Base-by-base conservation (phyloP, 2,797 vertebrate genomes). In the Tragelaphus eurycerus region DNA sequence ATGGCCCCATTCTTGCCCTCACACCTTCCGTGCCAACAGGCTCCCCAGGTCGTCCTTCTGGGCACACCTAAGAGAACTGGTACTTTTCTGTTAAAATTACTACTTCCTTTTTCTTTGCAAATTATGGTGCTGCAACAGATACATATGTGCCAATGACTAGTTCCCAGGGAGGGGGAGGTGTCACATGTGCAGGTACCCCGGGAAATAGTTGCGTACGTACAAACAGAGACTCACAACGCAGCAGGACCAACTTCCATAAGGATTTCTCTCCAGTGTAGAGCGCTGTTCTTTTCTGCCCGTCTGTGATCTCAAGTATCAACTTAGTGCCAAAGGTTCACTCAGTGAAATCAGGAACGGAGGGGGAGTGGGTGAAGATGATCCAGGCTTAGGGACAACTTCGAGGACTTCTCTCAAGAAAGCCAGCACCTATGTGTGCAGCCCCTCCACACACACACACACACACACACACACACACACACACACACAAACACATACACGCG, bases 61-160 rank as follows among this genome's bases (percentile, higher is more conserved):
- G 52, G 54, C 82, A 97, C 81, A 84, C n/a, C 57, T 31, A 4
- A 81, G n/a, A 52, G 46, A 97, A 95, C 64, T 96, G 29, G 96
- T 96, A 93, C 90, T 83, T 79, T 78, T 90, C 87, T 96, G 29
- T 96, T 96, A 94, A 97, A 97, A 98, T 98, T 98, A 94, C 67
- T 97, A 59, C 95, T 55, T 88, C 97, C 57, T 98, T 97, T 98
- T 82, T 95, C 84, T 97, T 79, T 55, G 85, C 78, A 98, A 98
- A 98, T 98, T 98, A 98, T 54, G 76, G 93, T 97, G 92, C 96
- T 97, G 96, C 95, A 96, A 98, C 78, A 93, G 84, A 96, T 96
- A 98, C 94, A 84, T 96, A 95, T 94, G 97, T 93, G 95, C 90
- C 98, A 98, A 98, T 97, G 50, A 96, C 96, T 96, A 0, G 59